Evolutionary conservation across 2,797 vertebrate species (phyloP).

Genomic region (Peromyscus melanophrys): DNA sequence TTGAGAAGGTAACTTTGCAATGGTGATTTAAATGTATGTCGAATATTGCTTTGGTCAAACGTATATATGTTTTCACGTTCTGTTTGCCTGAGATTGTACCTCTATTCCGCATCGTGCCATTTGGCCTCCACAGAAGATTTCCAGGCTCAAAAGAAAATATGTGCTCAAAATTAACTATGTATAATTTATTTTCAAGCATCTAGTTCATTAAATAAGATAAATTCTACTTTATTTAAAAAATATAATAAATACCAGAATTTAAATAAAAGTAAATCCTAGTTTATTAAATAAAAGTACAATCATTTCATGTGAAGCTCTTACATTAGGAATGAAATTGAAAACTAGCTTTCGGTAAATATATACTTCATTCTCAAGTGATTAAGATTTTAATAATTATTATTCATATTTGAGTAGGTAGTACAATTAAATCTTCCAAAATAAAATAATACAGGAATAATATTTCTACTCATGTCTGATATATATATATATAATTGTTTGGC

Average conservation of each 20-base stretch:
- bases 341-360: not conserved
- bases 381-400: not conserved
- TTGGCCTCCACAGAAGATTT: not conserved
- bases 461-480: accelerated
- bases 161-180: not conserved
- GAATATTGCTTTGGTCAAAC: not conserved
- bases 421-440: not conserved
- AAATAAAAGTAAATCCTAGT: not conserved
- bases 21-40: accelerated
- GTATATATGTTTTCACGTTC: not conserved
- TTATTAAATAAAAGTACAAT: not conserved
- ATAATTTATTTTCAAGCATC: not conserved
- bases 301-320: not conserved
- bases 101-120: accelerated
- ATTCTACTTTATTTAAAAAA: not conserved
- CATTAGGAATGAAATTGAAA: not conserved
- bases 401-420: not conserved
- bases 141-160: not conserved
- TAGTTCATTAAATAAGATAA: not conserved
- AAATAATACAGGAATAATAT: not conserved
- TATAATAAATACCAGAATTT: not conserved
- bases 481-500: not conserved
- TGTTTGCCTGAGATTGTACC: not conserved
- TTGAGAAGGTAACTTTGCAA: not conserved
- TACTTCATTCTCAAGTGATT: not conserved